phyloP scores from a whole-genome alignment of 2,797 vertebrate species.

The Pangasius macronema region DNA sequence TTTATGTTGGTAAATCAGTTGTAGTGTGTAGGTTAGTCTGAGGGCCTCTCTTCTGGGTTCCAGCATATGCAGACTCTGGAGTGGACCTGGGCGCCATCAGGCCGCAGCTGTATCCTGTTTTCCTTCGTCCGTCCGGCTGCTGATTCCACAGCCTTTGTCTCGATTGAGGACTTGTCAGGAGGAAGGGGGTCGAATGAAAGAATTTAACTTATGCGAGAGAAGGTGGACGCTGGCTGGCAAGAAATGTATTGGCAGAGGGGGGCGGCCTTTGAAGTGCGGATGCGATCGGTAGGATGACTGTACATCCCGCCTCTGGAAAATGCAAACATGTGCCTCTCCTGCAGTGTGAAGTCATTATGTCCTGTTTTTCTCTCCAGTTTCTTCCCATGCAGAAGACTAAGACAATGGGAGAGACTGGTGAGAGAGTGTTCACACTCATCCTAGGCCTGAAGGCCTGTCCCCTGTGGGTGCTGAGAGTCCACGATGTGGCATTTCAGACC shows the following conservation, averaged over 20 bases:
- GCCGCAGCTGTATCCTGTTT: slow-evolving; percentile 81
- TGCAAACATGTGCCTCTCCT: slow-evolving; percentile 44
- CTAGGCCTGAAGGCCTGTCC: slow-evolving; percentile 10
- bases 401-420: slow-evolving; percentile 29
- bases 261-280: slow-evolving; percentile 55
- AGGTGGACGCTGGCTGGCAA: slow-evolving; percentile 50
- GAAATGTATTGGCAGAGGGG: slow-evolving; percentile 11
- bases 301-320: slow-evolving; percentile 45
- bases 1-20: neutral
- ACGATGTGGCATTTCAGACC: neutral
- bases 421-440: neutral
- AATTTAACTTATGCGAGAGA: slow-evolving; percentile 51
- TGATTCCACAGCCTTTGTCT: slow-evolving; percentile 63
- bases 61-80: slow-evolving; percentile 23
- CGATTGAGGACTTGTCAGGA: slow-evolving; percentile 69
- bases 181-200: slow-evolving; percentile 64
- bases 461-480: neutral
- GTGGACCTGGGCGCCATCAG: slow-evolving; percentile 48
- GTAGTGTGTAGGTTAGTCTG: neutral
- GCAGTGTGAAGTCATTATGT: slow-evolving; percentile 51
- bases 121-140: slow-evolving; percentile 63
- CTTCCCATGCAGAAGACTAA: slow-evolving; percentile 8
- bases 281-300: slow-evolving; percentile 53
- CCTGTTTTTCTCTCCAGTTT: slow-evolving; percentile 52
- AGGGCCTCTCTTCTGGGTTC: slow-evolving; percentile 25